These are phyloP conservation scores for Oryzias celebensis DNA, from an alignment of 2,113 vertebrate species.

Conservation along the genomic window DNA sequence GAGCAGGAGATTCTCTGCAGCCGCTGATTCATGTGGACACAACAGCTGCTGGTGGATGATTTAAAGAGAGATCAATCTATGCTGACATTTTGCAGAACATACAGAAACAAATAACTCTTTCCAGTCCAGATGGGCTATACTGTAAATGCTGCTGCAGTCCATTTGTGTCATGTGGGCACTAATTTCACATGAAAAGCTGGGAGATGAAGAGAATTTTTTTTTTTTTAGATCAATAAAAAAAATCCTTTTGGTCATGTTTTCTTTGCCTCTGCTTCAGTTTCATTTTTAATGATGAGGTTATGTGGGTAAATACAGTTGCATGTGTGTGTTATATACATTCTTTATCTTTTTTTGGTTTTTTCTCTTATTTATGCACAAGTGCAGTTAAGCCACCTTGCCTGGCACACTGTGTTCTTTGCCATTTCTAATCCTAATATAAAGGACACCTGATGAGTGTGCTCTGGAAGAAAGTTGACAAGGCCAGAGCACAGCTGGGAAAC, in stretches of 20 bases:
- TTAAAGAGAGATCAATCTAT: not conserved
- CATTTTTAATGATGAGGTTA: not conserved
- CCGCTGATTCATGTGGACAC: not conserved
- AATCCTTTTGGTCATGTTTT: not conserved
- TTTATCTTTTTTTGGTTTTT: not conserved
- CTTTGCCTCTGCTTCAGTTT: not conserved
- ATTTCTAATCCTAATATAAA: constrained; percentile 14
- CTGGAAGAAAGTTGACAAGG: not conserved
- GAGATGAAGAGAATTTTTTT: not conserved
- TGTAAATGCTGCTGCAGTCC: not conserved
- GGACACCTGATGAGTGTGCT: constrained; percentile 9
- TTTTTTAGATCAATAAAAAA: not conserved
- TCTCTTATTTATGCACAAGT: not conserved
- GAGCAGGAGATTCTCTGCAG: not conserved
- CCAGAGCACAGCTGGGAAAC: constrained; percentile 23
- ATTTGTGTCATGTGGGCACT: not conserved
- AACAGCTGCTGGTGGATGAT: constrained; percentile 3
- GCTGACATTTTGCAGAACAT: constrained; percentile 15
- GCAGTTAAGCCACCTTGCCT: not conserved
- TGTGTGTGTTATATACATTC: no score
- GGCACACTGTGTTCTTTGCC: constrained; percentile 4
- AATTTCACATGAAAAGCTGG: not conserved
- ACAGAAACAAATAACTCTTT: not conserved
- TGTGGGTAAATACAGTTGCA: no score
- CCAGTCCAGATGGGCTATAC: not conserved